A percentile compares a stretch with the other conserved stretches of the same genome.
phyloP scores from a whole-genome alignment of 2,797 vertebrate species.

The Tapirus indicus region DNA sequence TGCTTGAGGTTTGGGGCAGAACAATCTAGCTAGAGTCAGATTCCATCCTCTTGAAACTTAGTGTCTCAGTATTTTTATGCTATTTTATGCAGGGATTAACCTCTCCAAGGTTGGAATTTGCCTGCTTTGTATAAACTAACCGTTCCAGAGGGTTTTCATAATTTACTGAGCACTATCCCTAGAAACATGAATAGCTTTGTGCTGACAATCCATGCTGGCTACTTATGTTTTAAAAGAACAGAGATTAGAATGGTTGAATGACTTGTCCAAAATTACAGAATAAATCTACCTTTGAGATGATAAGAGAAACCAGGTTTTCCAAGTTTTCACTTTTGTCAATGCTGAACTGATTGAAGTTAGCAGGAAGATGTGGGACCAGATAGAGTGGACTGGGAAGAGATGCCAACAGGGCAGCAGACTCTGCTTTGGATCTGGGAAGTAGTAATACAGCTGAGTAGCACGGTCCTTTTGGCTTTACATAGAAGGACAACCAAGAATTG shows the following conservation, averaged over 20 bases:
- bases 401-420: neutral
- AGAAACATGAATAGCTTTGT: neutral
- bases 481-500: neutral
- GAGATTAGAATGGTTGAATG: constrained; percentile 54
- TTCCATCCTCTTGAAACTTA: neutral
- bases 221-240: constrained; percentile 47
- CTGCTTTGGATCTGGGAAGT: neutral
- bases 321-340: neutral
- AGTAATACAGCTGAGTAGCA: neutral
- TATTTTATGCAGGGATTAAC: constrained; percentile 65
- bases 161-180: neutral
- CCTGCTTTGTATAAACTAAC: constrained; percentile 51
- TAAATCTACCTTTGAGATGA: constrained; percentile 32
- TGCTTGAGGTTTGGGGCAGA: constrained; percentile 16
- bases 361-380: neutral
- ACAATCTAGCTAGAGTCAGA: neutral
- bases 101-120: constrained; percentile 64
- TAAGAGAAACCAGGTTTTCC: constrained; percentile 50
- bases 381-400: neutral
- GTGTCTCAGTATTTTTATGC: constrained; percentile 36
- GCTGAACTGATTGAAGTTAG: neutral
- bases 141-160: constrained; percentile 31
- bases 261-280: constrained; percentile 40
- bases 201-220: constrained; percentile 40
- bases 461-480: neutral